Evolutionary conservation across 2,797 vertebrate genomes (phyloP), one percentile per base, ranked within the genome.

Genomic region (Gila robusta): DNA sequence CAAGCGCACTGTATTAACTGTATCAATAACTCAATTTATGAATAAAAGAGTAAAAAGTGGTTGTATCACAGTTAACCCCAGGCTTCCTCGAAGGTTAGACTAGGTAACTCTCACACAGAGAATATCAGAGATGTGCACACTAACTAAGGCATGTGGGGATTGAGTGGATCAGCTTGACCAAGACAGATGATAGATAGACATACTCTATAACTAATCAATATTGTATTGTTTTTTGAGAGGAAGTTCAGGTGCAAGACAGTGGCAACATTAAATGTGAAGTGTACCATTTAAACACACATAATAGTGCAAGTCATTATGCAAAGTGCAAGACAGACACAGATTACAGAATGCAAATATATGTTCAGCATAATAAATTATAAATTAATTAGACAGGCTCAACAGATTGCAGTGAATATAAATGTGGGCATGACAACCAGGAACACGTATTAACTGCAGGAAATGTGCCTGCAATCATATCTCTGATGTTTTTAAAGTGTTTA

Each of bases 111-210:
- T 74, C 54, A 66, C 70, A 81, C 4, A 32, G 39, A 73, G 52
- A 72, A 85, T 73, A 85, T 52, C 21, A 66, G 54, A 84, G 83
- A 52, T 19, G 66, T 3, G 54, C 26, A 37, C 54, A 39, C 21
- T 73, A 49, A 81, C 84, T 86, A 86, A 81, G 74, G 78, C 84
- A 74, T 73, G 76, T 62, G 73, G 47, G 82, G 6, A 76, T 77
- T 44, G 54, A 72, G 77, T 44, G 21, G 67, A 73, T 28, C 28
- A 73, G 56, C 72, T 73, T 73, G 84, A 86, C 69, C 69, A 52
- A 72, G 78, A 37, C 69, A 66, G 14, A 85, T 44, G 37, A 59
- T 14, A 39, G 78, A 73, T 78, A 35, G 56, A 66, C 69, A 35
- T 56, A 52, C 28, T 85, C 70, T 39, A 73, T 86, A 71, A 66